Evolutionary conservation across 2,888 invertebrate species (phyloP).

Genomic region (Phortica okadai): DNA sequence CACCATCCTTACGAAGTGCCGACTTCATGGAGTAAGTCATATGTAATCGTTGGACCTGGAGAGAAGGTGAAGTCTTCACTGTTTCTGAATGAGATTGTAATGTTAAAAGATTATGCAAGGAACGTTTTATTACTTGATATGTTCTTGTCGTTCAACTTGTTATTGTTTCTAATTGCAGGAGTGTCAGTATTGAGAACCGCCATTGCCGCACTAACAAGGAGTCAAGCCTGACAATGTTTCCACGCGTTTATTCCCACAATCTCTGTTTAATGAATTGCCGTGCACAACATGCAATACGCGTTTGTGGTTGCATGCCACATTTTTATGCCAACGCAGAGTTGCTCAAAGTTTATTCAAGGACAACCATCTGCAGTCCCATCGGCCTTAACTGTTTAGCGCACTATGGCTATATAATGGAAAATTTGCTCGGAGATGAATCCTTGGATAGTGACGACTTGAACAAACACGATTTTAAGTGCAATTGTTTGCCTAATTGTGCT

Average conservation of each 20-base stretch:
- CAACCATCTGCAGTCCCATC: constrained; percentile 26
- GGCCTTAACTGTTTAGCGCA: constrained; percentile 38
- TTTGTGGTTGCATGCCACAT: constrained; percentile 44
- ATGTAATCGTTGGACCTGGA: background rate
- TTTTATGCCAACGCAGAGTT: constrained; percentile 31
- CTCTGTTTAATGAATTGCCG: constrained; percentile 46
- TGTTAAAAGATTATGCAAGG: background rate
- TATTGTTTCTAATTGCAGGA: background rate
- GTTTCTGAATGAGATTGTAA: background rate
- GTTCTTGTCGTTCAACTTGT: background rate
- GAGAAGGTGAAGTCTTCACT: background rate
- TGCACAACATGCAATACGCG: background rate
- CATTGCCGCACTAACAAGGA: constrained; percentile 32
- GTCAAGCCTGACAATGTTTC: constrained; percentile 37
- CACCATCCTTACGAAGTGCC: constrained; percentile 43
- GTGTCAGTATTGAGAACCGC: constrained; percentile 1
- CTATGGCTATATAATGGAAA: constrained; percentile 23
- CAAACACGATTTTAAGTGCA: constrained; percentile 15
- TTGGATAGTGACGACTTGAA: background rate
- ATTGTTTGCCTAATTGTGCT: constrained; percentile 41
- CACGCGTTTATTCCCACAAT: constrained; percentile 36
- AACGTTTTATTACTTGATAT: background rate
- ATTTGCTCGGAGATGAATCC: constrained; percentile 19
- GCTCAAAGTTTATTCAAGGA: background rate
- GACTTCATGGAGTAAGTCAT: constrained; percentile 36